These are phyloP conservation scores for Spermophilus dauricus DNA, from an alignment of 2,113 vertebrate genomes.

Conservation along the genomic window DNA sequence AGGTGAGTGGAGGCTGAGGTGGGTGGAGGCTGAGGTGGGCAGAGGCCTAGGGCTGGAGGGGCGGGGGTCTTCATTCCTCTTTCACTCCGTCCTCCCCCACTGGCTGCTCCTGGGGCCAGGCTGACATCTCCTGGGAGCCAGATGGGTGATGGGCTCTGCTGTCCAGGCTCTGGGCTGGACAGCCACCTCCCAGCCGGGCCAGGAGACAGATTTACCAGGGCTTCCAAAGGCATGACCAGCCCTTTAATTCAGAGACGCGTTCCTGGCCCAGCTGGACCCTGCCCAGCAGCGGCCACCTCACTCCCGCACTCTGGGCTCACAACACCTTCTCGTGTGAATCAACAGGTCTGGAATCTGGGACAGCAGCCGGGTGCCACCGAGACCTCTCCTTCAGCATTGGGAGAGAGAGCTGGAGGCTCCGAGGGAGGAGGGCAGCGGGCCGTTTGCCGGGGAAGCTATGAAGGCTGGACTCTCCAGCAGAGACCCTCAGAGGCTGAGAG, in stretches of 20 bases:
- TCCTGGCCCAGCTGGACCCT: neutral
- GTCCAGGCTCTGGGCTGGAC: neutral
- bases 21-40: no score
- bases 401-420: neutral
- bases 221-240: constrained; percentile 21
- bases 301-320: neutral
- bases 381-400: neutral
- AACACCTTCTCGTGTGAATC: neutral
- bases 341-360: constrained; percentile 34
- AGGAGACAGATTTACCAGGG: neutral
- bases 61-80: accelerated
- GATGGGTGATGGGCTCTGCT: neutral
- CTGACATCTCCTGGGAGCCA: neutral
- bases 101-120: accelerated
- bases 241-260: neutral
- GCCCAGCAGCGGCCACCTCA: neutral
- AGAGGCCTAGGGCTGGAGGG: accelerated
- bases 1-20: no score
- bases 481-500: neutral
- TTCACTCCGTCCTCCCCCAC: accelerated
- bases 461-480: neutral
- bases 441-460: neutral
- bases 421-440: neutral
- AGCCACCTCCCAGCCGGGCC: neutral
- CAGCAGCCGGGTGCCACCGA: neutral